Percentiles rank a stretch among this genome's conserved stretches.
Conservation (phyloP, 2,113 vertebrate species). For the Daboia siamensis region DNA sequence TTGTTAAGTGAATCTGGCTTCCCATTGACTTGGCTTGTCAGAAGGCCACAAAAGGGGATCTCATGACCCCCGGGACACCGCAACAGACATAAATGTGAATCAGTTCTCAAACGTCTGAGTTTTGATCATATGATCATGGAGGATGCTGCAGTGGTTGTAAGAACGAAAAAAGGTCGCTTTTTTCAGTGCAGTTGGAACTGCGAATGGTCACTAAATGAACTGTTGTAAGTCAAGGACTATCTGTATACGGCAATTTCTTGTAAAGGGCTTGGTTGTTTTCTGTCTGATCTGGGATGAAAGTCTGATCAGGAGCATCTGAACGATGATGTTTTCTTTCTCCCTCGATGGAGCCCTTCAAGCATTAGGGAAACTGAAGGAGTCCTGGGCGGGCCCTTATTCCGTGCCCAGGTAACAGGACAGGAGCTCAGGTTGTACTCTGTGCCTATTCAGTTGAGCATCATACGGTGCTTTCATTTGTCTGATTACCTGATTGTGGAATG, state of each 20-base stretch:
- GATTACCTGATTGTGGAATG: background rate
- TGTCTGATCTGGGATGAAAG: background rate
- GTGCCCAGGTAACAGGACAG: background rate
- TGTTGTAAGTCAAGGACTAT: background rate
- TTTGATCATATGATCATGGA: background rate
- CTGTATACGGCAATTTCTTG: background rate
- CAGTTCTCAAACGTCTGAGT: background rate
- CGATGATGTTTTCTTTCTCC: background rate
- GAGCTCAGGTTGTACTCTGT: background rate
- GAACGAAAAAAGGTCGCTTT: background rate
- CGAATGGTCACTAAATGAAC: background rate
- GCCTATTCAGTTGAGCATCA: background rate
- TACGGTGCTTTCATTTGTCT: background rate
- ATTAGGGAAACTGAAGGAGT: background rate
- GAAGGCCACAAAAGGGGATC: background rate
- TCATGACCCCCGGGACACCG: background rate
- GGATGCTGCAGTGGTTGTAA: background rate
- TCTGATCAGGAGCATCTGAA: background rate
- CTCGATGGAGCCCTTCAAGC: background rate
- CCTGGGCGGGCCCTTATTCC: background rate
- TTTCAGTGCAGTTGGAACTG: background rate
- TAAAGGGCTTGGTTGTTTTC: background rate
- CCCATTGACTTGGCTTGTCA: background rate
- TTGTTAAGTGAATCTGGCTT: background rate
- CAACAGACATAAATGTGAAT: background rate